Base-by-base conservation (phyloP, 2,797 vertebrate genomes). In the Melanotaenia trifasciata region DNA sequence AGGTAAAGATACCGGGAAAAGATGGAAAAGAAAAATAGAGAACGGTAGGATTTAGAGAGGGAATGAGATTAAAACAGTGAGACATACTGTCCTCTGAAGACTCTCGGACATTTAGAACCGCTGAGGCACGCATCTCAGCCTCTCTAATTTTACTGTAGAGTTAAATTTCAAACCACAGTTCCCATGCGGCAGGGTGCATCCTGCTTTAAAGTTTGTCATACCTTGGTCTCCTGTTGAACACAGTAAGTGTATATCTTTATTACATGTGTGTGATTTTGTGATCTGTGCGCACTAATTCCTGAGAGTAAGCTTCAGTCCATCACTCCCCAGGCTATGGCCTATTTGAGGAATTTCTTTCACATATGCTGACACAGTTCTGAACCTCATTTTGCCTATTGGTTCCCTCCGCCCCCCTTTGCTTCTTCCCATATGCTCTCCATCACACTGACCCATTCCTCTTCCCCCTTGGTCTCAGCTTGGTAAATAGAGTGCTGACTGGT, bases 131-230 rank as follows among this genome's bases (percentile, higher is more conserved):
- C 86, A 87, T 82, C 75, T 76, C 83, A 74, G 80, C 89, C 63
- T 76, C 87, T 93, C 93, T 93, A 93, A 94, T 92, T 94, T 93
- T 94, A 94, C 92, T 85, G 78, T 68, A 78, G 90, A 89, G 84
- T 94, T 93, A 67, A 85, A 90, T 95, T 94, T 95, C 91, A 92
- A 79, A 83, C 84, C 88, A 58, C 45, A 61, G 72, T 76, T 79
- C 80, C 58, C 76, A 72, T 78, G 69, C 30, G 8, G 67, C 66
- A 60, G 2, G 5, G 61, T 78, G 79, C 72, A 84, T 80, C 86
- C 74, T 84, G 62, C 65, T 88, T 86, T 82, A 85, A 83, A 66
- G 65, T 73, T 82, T 58, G 53, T 75, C 53, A 72, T 72, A 73
- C 70, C 72, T 67, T 0, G 0, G 54, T 45, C 68, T 72, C 56